These are phyloP conservation scores for Mythimna vitellina DNA, from an alignment of 2,888 invertebrate genomes.

Conservation along the genomic window DNA sequence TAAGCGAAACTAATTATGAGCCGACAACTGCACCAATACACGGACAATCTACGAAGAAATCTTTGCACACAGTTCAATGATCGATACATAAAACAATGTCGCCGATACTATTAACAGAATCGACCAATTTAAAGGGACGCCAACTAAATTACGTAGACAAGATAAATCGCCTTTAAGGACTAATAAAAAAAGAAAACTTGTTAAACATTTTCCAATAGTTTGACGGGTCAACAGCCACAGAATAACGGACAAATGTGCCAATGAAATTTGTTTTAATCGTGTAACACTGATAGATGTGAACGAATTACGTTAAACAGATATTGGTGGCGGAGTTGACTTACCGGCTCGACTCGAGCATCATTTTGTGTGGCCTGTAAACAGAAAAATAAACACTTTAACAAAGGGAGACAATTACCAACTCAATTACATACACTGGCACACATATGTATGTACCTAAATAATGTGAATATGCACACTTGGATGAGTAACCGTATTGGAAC, in stretches of 20 bases:
- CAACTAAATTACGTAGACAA: constrained; percentile 41
- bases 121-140: constrained; percentile 28
- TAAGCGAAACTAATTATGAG: constrained; percentile 82
- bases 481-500: constrained; percentile 40
- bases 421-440: constrained; percentile 42
- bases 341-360: constrained; percentile 90
- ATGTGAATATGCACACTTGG: constrained; percentile 29
- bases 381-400: constrained; percentile 69
- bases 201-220: constrained; percentile 34
- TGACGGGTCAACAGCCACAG: constrained; percentile 61
- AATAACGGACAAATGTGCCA: constrained; percentile 61
- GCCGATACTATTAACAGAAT: constrained; percentile 22
- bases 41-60: constrained; percentile 55
- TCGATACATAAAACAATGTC: constrained; percentile 39
- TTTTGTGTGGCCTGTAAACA: constrained; percentile 88
- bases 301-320: constrained; percentile 60
- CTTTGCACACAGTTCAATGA: constrained; percentile 43
- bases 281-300: constrained; percentile 49
- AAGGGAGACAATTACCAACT: constrained; percentile 42
- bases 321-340: constrained; percentile 72
- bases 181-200: constrained; percentile 41
- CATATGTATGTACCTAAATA: constrained; percentile 38
- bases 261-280: constrained; percentile 51
- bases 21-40: constrained; percentile 65
- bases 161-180: constrained; percentile 39